Evolutionary conservation across 2,888 invertebrate species (phyloP), one percentile per base, ranked within the genome.

Genomic region (Timema cristinae): DNA sequence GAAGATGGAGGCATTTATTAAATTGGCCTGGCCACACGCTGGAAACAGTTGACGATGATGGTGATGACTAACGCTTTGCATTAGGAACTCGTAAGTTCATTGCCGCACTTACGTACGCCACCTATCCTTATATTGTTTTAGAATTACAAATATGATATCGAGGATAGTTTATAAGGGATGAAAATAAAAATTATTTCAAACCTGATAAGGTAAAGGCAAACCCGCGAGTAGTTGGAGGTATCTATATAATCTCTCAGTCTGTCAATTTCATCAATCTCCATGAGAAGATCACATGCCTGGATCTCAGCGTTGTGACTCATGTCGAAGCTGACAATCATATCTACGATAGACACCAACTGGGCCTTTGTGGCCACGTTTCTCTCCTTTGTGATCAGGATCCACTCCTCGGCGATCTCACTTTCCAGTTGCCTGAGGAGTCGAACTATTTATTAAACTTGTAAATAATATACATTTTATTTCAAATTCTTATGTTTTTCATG

Each of bases 251-350:
- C 87, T 47, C 92, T 89, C 32, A 99, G 84, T 68, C 97, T 84
- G 79, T 95, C 93, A 67, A 99, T 85, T 74, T 90, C 87, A 80
- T 98, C 98, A 76, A 99, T 95, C 85, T 99, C 99, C 92, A 98
- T 98, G 0, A 99, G 85, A 73, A 99, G 85, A 84, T 99, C 99
- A 82, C 98, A 98, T 0, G 98, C 98, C 83, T 99, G 98, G 0
- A 97, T 95, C 84, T 99, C 99, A 1, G 98, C 98, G 79, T 99
- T 98, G 82, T 98, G 98, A 75, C 90, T 90, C 93, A 98, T 97
- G 81, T 98, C 94, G 82, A 98, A 98, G 0, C 92, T 89, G 48
- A 98, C 89, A 68, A 99, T 95, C 81, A 95, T 92, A 73, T 91
- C 87, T 2, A 97, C 92, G 72, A 99, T 83, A 5, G 88, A 86